Evolutionary conservation across 2,113 vertebrate genomes (phyloP), one percentile per base, ranked within the genome.

Genomic region (Tinamus guttatus): DNA sequence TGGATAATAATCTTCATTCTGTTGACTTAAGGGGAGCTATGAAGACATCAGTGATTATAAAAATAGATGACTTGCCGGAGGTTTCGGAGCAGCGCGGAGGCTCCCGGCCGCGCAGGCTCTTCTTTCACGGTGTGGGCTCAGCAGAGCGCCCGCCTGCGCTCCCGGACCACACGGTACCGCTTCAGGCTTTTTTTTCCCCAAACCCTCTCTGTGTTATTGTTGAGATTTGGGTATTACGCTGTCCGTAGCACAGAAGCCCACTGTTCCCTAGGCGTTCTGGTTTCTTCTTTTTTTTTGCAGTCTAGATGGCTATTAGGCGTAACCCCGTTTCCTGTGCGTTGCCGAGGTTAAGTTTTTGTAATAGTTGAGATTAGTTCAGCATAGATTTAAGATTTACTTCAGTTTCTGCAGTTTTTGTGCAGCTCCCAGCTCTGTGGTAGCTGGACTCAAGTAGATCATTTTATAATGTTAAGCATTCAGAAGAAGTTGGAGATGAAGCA

Each of bases 131-230:
- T 8, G 0, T 58, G 14, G 0, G 28, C 58, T n/a, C 7, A 3
- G 45, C 70, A 34, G 43, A 38, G 4, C 18, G 5, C 20, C 32
- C 9, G 34, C 24, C 6, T 34, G n/a, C 51, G 6, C 65, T 40
- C 8, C 34, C 9, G 45, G 24, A 54, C 52, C 28, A 2, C 7
- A 2, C 11, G 2, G 2, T 27, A 24, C 6, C 1, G 0, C 11
- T 25, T 8, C 3, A 12, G 15, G 38, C 24, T 27, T 4, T 17
- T 30, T 52, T 59, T 51, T 8, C n/a, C 28, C 13, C 43, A 38
- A 24, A 45, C 5, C 11, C 19, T 13, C 3, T 2, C 17, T 30
- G 40, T 30, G 2, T 34, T 7, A 5, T 22, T 65, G 45, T 20
- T 49, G 54, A 40, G 62, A 19, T 36, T 58, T 58, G 20, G 6